Evolutionary conservation across 2,113 vertebrate genomes (phyloP), one percentile per base, ranked within the genome.

Genomic region (Cynocephalus volans): DNA sequence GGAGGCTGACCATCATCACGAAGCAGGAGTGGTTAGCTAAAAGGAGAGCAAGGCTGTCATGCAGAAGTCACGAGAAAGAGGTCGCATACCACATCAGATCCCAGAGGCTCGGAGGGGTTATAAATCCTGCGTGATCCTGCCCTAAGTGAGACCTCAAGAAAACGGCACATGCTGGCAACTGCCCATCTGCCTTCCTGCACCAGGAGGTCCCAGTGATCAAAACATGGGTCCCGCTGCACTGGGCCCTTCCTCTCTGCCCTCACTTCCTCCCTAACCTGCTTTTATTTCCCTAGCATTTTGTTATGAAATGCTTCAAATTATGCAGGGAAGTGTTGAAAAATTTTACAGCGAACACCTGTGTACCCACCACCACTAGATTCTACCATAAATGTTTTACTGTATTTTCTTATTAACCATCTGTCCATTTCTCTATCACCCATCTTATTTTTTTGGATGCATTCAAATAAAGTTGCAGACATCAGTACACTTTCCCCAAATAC

Each of bases 21-120:
- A 97, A 98, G 97, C 93, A 72, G 52, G 86, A 97, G 96, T 95
- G 72, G 81, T 98, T 98, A 97, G 96, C 97, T 98, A 98, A 97
- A 98, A 96, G 86, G 88, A 89, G 41, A 88, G 88, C 60, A 90
- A 95, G 54, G 41, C 26, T 48, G 56, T 73, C 96, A 96, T 97
- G 96, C 97, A 95, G 60, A 94, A 93, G 77, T 90, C 13, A 33
- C 58, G 69, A 83, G 62, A 95, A 94, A 96, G 67, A 72, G 36
- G 36, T 93, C 8, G 2, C 41, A 89, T 13, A 72, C 54, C 36
- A 95, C 28, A 72, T 65, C 83, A 93, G 62, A 80, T 65, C 50
- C 77, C 72, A 85, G 76, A 50, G 41, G 67, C 36, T 36, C 13
- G 54, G 36, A 76, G n/a, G 26, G 3, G 9, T 18, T n/a, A 70